These are phyloP conservation scores for Furcifer pardalis DNA, from an alignment of 2,797 vertebrate genomes.

Conservation along the genomic window DNA sequence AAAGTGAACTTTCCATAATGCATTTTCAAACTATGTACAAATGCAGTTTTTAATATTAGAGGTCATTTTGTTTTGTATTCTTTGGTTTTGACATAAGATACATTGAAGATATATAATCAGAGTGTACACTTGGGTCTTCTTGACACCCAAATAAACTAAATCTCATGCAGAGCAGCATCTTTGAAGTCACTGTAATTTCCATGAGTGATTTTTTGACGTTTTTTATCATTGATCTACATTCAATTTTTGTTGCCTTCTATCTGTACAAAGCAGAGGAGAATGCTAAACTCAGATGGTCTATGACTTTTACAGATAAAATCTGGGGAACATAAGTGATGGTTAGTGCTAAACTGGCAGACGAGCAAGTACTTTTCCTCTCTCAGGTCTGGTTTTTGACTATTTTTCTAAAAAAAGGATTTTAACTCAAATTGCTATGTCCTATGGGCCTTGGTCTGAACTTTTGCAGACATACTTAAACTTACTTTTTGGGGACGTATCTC, in stretches of 20 bases:
- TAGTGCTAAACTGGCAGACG: slow-evolving; percentile 30
- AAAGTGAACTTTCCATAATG: neutral
- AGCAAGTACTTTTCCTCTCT: neutral
- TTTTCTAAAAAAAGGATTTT: neutral
- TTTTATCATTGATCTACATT: neutral
- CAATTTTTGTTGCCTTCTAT: neutral
- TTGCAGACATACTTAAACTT: neutral
- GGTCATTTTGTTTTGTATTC: neutral
- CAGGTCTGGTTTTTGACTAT: neutral
- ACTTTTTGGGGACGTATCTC: too few relatives aligned
- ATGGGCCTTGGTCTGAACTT: slow-evolving; percentile 16
- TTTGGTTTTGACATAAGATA: neutral
- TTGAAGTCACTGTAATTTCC: neutral
- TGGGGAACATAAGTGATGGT: neutral
- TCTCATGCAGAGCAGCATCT: neutral
- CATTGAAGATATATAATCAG: neutral
- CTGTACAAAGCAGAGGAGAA: neutral
- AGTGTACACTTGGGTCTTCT: neutral
- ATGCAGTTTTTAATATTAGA: neutral
- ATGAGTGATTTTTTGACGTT: neutral
- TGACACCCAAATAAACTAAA: too few relatives aligned
- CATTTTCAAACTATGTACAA: neutral
- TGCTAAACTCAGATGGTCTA: neutral
- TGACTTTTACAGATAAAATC: neutral
- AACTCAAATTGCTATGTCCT: slow-evolving; percentile 50